Conservation (phyloP, 2,888 invertebrate species). For the Drosophila dives region DNA sequence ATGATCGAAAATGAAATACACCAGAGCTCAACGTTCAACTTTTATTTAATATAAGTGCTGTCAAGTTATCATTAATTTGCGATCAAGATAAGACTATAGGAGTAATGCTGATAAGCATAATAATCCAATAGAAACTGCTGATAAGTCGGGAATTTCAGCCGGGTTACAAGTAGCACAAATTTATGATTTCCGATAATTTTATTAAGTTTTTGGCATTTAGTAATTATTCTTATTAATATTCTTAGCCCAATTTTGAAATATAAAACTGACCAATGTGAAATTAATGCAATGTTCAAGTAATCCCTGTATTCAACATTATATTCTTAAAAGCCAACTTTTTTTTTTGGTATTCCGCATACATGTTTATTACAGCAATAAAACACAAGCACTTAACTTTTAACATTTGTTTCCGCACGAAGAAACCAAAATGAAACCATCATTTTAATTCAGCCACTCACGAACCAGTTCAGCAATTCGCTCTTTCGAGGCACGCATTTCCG, state of each 20-base stretch:
- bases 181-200: slow-evolving; percentile 21
- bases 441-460: slow-evolving; percentile 73
- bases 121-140: slow-evolving; percentile 12
- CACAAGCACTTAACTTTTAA: neutral
- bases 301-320: neutral
- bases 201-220: neutral
- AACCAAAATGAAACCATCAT: neutral
- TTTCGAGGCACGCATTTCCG: slow-evolving; percentile 81
- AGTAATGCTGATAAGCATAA: slow-evolving; percentile 25
- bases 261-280: neutral
- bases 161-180: slow-evolving; percentile 6
- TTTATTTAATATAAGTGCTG: slow-evolving; percentile 21
- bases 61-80: slow-evolving; percentile 15
- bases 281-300: neutral
- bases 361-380: slow-evolving; percentile 32
- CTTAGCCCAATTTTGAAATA: neutral
- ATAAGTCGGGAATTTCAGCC: slow-evolving; percentile 35
- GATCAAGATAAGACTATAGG: slow-evolving; percentile 13
- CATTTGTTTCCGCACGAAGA: slow-evolving; percentile 12
- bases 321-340: neutral
- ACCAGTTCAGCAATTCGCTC: slow-evolving; percentile 79
- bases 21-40: slow-evolving; percentile 13
- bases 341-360: slow-evolving; percentile 1
- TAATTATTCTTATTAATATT: slow-evolving; percentile 5
- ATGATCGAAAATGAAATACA: slow-evolving; percentile 63